Percentiles rank a stretch among this genome's conserved stretches.
phyloP scores from a whole-genome alignment of 2,888 invertebrate genomes.

The Dolichopus griseipennis region DNA sequence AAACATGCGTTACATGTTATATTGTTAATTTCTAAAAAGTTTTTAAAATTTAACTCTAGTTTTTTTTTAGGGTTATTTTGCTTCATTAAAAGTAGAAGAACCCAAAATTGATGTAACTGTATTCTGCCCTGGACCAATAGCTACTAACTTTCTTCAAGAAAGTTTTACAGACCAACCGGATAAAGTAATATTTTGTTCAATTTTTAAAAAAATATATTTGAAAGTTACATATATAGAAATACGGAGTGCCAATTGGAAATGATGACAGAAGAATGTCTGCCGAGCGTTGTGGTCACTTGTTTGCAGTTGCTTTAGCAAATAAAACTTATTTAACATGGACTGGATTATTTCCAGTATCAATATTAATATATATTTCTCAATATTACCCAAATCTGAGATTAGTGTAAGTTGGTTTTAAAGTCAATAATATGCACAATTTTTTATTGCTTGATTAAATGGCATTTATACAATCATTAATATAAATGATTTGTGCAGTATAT shows the following conservation, averaged over 20 bases:
- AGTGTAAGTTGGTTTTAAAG: conserved; percentile 37
- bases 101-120: conserved; percentile 54
- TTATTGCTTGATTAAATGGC: too few relatives aligned
- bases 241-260: conserved; percentile 38
- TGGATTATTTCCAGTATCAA: conserved; percentile 53
- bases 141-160: conserved; percentile 58
- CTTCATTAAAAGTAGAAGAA: conserved; percentile 51
- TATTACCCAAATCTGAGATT: conserved; percentile 49
- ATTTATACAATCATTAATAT: not conserved
- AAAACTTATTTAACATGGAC: conserved; percentile 61
- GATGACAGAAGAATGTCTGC: conserved; percentile 48
- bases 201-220: not conserved
- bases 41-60: conserved; percentile 5
- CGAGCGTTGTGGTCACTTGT: conserved; percentile 51
- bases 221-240: conserved; percentile 28
- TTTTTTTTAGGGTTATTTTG: conserved; percentile 58
- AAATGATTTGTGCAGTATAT: too few relatives aligned
- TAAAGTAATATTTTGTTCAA: conserved; percentile 30
- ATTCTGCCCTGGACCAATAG: conserved; percentile 69
- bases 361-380: conserved; percentile 50
- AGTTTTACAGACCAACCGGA: conserved; percentile 58
- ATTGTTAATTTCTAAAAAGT: not conserved
- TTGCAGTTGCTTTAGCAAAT: conserved; percentile 52
- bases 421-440: not conserved
- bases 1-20: conserved; percentile 68